phyloP scores from a whole-genome alignment of 1,140 invertebrate species.

The Propsilocerus akamusi region DNA sequence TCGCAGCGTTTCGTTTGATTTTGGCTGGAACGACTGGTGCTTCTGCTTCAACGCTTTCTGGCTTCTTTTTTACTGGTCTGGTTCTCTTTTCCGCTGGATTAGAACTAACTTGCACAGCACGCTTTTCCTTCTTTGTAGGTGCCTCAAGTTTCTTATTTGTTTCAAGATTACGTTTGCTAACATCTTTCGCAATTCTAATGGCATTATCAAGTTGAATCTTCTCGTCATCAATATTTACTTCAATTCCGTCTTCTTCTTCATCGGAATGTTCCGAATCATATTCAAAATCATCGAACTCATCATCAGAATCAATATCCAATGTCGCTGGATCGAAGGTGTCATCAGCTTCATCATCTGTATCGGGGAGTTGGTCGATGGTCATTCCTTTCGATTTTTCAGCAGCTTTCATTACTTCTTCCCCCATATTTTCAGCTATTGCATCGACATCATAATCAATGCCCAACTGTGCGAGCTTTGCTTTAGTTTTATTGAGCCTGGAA shows the following conservation, averaged over 20 bases:
- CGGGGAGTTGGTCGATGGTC: not conserved
- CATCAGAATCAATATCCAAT: slow-evolving; percentile 6
- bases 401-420: not conserved
- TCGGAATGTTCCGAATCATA: slow-evolving; percentile 11
- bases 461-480: slow-evolving; percentile 16
- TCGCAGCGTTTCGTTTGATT: not conserved
- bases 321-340: not conserved
- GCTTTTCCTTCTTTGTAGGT: not conserved
- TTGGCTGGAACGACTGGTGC: not conserved
- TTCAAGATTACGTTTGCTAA: too few relatives aligned
- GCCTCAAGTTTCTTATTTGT: not conserved
- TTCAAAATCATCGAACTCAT: slow-evolving; percentile 11
- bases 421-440: slow-evolving; percentile 9
- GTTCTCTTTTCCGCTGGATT: slow-evolving; percentile 6
- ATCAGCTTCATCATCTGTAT: slow-evolving; percentile 5
- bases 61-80: not conserved
- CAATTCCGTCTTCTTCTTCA: slow-evolving; percentile 12
- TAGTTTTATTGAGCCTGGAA: slow-evolving; percentile 7
- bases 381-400: not conserved
- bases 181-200: not conserved
- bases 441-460: slow-evolving; percentile 16
- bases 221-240: slow-evolving; percentile 7
- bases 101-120: not conserved
- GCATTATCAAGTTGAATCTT: slow-evolving; percentile 5
- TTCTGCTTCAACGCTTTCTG: not conserved